Evolutionary conservation across 2,888 invertebrate genomes (phyloP), one percentile per base, ranked within the genome.

Genomic region (Brachyptera risi): DNA sequence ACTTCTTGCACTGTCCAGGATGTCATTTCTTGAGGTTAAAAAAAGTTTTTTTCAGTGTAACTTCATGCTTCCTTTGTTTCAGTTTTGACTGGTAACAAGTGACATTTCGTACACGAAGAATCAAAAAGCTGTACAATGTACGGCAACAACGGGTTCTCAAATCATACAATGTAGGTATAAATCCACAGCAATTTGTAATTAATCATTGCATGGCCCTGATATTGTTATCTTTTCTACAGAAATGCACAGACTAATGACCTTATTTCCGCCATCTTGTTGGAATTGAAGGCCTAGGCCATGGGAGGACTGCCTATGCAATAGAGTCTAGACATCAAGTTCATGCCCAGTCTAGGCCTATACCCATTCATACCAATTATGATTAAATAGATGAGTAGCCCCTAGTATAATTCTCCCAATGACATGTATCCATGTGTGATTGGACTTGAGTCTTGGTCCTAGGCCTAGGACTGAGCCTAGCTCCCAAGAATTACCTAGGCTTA

Each of bases 81-180:
- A 67, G 68, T 68, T 73, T 73, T 62, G 59, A 58, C 60, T 59
- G 59, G 62, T 57, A 50, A 61, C 58, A 58, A 63, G 64, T 62
- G 58, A 64, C 61, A 64, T 62, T 64, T 59, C 44, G 24, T 21
- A 26, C 44, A 44, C 40, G 57, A 57, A 57, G 24, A 49, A 47
- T 15, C 56, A 42, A 42, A n/a, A 9, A 23, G 73, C 72, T 75
- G 71, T 68, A 77, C 75, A 74, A 77, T 78, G 76, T 78, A 75
- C 72, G 75, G 73, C 70, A 76, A n/a, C n/a, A n/a, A 76, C 73
- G 75, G 75, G 68, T 77, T 74, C 71, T 75, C 74, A 65, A 75
- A 74, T 68, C 74, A 73, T 66, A 73, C 73, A 67, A 71, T 72
- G 73, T 73, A 71, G 70, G 73, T 73, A 68, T 59, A 51, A 54